phyloP scores from a whole-genome alignment of 1,140 invertebrate species.

The Gryon sp. region DNA sequence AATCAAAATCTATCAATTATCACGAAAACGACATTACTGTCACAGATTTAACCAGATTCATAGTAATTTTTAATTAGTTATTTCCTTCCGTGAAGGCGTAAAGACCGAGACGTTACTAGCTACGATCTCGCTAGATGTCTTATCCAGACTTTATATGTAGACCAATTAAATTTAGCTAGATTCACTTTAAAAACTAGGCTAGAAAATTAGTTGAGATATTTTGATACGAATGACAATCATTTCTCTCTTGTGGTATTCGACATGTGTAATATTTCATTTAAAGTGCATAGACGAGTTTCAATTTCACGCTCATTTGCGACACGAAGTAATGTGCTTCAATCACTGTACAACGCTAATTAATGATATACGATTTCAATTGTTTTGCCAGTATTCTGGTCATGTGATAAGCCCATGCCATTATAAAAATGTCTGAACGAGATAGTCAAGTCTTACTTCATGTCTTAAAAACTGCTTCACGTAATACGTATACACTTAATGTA shows the following conservation, averaged over 20 bases:
- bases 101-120: too few relatives aligned
- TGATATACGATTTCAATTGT: slow-evolving; percentile 38
- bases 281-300: slow-evolving; percentile 38
- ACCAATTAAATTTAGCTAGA: too few relatives aligned
- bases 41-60: too few relatives aligned
- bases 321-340: slow-evolving; percentile 43
- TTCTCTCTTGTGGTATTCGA: background rate
- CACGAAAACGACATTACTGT: too few relatives aligned
- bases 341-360: slow-evolving; percentile 44
- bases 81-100: too few relatives aligned
- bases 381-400: slow-evolving; percentile 26
- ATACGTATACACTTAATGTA: too few relatives aligned
- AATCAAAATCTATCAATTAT: too few relatives aligned
- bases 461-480: slow-evolving; percentile 24
- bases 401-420: slow-evolving; percentile 15
- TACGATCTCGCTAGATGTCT: too few relatives aligned
- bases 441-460: slow-evolving; percentile 17
- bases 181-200: too few relatives aligned
- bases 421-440: background rate
- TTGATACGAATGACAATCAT: slow-evolving; percentile 11
- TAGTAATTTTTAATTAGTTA: too few relatives aligned
- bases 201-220: too few relatives aligned
- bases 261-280: slow-evolving; percentile 36
- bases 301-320: slow-evolving; percentile 53
- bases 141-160: too few relatives aligned